A percentile compares a stretch with the other conserved stretches of the same genome.
phyloP scores from a whole-genome alignment of 2,888 invertebrate genomes.

The Andrena minutula region DNA sequence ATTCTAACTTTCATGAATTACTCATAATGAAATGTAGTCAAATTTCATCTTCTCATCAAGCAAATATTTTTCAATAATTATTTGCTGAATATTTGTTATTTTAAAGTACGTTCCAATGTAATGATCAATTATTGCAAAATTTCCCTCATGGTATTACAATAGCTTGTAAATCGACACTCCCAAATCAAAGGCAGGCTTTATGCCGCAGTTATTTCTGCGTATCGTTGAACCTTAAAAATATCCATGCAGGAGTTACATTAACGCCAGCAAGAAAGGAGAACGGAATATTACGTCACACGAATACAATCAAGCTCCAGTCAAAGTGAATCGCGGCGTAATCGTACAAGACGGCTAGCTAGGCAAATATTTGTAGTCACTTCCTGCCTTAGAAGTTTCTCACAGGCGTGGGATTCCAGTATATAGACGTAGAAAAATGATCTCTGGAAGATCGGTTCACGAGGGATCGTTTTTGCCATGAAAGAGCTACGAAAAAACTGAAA shows the following conservation, averaged over 20 bases:
- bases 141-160: too few species aligned
- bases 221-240: background rate
- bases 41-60: too few species aligned
- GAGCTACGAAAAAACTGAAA: conserved; percentile 19
- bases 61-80: too few species aligned
- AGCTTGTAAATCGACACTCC: too few species aligned
- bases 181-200: too few species aligned
- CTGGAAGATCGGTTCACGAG: conserved; percentile 33
- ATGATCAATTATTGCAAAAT: too few species aligned
- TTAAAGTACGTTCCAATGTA: too few species aligned
- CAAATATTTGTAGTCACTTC: conserved; percentile 81
- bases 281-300: conserved; percentile 52
- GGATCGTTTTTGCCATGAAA: conserved; percentile 33
- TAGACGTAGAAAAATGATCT: conserved; percentile 49
- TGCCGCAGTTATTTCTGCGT: too few species aligned
- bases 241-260: conserved; percentile 14
- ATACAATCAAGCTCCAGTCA: conserved; percentile 64
- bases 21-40: too few species aligned
- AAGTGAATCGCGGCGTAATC: conserved; percentile 57
- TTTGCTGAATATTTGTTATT: too few species aligned
- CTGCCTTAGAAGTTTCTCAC: conserved; percentile 69
- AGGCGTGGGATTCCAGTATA: conserved; percentile 41
- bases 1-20: too few species aligned
- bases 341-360: conserved; percentile 65
- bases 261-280: conserved; percentile 10